These are phyloP conservation scores for Platerodrilus igneus DNA, from an alignment of 2,888 invertebrate species.

Conservation along the genomic window DNA sequence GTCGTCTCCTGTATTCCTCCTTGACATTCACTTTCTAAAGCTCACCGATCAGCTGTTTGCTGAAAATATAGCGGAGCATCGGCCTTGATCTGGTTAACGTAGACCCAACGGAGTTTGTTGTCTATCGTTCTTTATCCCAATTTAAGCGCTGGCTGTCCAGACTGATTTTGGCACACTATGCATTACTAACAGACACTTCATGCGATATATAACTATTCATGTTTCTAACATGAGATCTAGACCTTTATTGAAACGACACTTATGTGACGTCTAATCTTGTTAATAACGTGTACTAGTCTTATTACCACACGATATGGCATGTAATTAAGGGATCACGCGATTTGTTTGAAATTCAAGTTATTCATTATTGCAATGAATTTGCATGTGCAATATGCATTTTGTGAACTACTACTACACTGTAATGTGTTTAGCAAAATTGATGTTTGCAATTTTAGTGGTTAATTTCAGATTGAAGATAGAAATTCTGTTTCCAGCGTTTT, in stretches of 20 bases:
- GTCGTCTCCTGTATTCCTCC: constrained; percentile 17
- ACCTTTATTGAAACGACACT: constrained; percentile 20
- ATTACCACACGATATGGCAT: constrained; percentile 27
- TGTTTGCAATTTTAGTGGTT: too few relatives aligned
- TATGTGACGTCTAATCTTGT: constrained; percentile 21
- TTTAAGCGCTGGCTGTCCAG: constrained; percentile 1
- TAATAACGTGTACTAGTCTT: constrained; percentile 28
- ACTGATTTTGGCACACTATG: not conserved
- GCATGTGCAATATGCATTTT: too few relatives aligned
- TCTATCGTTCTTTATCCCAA: constrained; percentile 16
- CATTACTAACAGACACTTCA: constrained; percentile 4
- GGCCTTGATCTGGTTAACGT: constrained; percentile 28
- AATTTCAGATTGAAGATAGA: too few relatives aligned
- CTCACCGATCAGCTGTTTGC: constrained; percentile 29
- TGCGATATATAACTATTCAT: constrained; percentile 10
- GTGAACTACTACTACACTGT: too few relatives aligned
- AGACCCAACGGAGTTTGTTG: constrained; percentile 12
- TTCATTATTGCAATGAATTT: constrained; percentile 19
- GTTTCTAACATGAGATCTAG: constrained; percentile 13
- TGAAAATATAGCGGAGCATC: constrained; percentile 31
- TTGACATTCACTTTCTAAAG: constrained; percentile 30
- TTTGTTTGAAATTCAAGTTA: constrained; percentile 22
- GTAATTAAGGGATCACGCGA: constrained; percentile 33
- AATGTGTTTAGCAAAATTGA: too few relatives aligned
- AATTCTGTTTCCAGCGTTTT: too few relatives aligned